Base-by-base conservation (phyloP, 2,888 invertebrate species). In the Ceraclea dissimilis region DNA sequence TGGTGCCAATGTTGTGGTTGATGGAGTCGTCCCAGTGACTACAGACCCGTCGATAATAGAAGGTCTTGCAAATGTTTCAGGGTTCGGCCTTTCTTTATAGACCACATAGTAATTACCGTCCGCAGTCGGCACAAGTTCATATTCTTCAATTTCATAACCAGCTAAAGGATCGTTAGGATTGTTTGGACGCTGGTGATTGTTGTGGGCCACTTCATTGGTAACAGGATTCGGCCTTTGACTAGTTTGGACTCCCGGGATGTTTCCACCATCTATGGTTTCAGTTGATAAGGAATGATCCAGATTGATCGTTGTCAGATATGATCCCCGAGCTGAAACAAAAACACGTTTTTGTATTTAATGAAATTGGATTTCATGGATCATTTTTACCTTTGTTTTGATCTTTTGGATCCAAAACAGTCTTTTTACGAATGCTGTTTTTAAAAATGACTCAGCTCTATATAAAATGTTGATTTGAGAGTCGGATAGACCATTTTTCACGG, bases 201-300 rank as follows among this genome's bases (percentile, higher is more conserved):
- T 5, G 8, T 18, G 18, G 4, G 8, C 16, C 8, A 16, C 21
- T 26, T 26, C 47, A 16, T 47, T 47, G 16, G 19, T 18, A 5
- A 2, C 46, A 21, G 18, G n/a, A 49, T 34, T 11, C 31, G 54
- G 18, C 47, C 33, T 26, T 47, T 47, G 5, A 19, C 46, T 6
- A 13, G 20, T 54, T 11, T 22, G 22, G n/a, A n/a, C n/a, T n/a
- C n/a, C n/a, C 19, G 52, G 52, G 19, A 21, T 21, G 31, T 20
- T 48, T 17, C 18, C 49, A 19, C 18, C 67, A n/a, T 21, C 11
- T 8, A 26, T 18, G 11, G 18, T 19, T 18, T 44, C 49, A 19
- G 56, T 64, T 63, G 67, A 74, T n/a, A 80, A 65, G 33, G 71
- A 73, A 65, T 79, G 78, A 57, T 78, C 76, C 0, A 81, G 71